Evolutionary conservation across 1,140 invertebrate genomes (phyloP), one percentile per base, ranked within the genome.

Genomic region (Radopholus similis): DNA sequence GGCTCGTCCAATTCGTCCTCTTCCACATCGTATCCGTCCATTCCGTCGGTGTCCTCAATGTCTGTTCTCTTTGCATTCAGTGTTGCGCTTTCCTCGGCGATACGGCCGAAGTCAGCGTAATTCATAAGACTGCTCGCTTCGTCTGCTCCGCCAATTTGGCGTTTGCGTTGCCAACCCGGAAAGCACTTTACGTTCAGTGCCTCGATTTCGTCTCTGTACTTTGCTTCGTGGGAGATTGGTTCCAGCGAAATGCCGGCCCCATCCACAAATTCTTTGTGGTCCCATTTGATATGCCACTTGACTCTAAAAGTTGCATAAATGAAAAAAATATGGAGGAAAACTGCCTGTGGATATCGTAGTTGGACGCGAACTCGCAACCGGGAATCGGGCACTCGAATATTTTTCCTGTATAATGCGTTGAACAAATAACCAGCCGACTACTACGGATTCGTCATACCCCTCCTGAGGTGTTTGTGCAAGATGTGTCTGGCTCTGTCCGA

Each of bases 141-240:
- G 57, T 67, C 59, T 56, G 15, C 70, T 15, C 47, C 55, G 49
- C 21, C 73, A 51, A 47, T 70, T 21, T 66, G 57, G 9, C 44
- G 49, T 32, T 67, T 62, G 11, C 67, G 51, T 55, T 70, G 66
- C 74, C 70, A 74, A 6, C 75, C 75, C 21, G 75, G 75, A 54
- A 77, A 77, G 59, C 76, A 77, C 51, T 77, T 49, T 44, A 78
- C 75, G 63, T 77, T 77, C 26, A 80, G 66, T n/a, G 28, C 53
- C 38, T 77, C 77, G 51, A 77, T 77, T 55, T 76, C 68, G n/a
- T 77, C 64, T 9, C 76, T 18, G 53, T 64, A 77, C 47, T 70
- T 34, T 18, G 56, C 37, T 35, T 77, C 75, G 54, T 77, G 75
- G 9, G 76, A 76, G n/a, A 77, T 71, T 15, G 75, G 76, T 47